Evolutionary conservation across 2,888 invertebrate genomes (phyloP), one percentile per base, ranked within the genome.

Genomic region (Papilio demoleus): DNA sequence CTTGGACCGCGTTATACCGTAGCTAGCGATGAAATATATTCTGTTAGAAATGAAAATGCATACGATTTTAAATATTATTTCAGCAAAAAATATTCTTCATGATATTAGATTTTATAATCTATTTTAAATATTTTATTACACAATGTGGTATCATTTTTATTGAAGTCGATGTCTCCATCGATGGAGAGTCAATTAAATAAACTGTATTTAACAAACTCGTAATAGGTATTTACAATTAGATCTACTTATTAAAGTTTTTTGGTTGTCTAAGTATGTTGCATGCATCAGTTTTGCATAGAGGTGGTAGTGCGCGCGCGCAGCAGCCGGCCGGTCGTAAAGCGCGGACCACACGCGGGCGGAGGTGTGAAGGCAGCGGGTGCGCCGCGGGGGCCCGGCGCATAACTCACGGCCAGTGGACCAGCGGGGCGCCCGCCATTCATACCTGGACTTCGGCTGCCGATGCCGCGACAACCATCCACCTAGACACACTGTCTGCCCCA

Each of bases 291-390:
- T 80, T 68, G 79, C 79, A 84, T 85, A 72, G 2, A 14, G 36
- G 62, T 27, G 67, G 68, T 77, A 70, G 73, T 73, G 81, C 81
- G 84, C 78, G 78, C 84, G 79, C 84, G 88, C 85, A 85, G 88
- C 87, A 88, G 87, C 87, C 73, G 75, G 79, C 80, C 76, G 81
- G 82, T 87, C 90, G 88, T 90, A 90, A 90, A 90, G 80, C 87
- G 85, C 84, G 84, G 92, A 92, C 92, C 92, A 92, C 92, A 92
- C 92, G 92, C 92, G 92, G 90, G 85, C 86, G 88, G 88, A 91
- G 92, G 92, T 91, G 92, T 92, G 92, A 91, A 92, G 90, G 90
- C 88, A 88, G 87, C 83, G 86, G 79, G 74, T 84, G 84, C 87
- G 82, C 88, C 84, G 85, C 88, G 87, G 90, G 92, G 91, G 89